Conservation (phyloP, 2,113 vertebrate genomes). For the Terrapene triunguis region DNA sequence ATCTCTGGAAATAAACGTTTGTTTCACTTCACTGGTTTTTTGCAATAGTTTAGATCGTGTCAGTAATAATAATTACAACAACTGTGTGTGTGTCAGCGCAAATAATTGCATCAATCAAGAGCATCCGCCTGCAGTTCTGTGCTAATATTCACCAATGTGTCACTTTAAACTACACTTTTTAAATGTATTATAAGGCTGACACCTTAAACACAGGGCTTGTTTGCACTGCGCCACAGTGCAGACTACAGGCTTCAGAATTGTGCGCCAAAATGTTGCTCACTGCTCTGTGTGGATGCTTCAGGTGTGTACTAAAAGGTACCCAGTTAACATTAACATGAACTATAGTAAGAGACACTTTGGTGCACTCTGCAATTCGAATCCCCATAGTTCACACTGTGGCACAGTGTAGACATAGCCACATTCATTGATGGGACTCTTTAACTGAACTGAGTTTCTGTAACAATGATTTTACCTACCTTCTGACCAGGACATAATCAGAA, state of each 20-base stretch:
- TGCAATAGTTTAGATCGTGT: conserved; percentile 57
- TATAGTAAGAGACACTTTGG: not conserved
- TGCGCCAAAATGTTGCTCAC: not conserved
- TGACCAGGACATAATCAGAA: conserved; percentile 68
- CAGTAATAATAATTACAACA: conserved; percentile 58
- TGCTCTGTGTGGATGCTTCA: not conserved
- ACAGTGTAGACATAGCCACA: not conserved
- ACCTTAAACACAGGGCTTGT: conserved; percentile 39
- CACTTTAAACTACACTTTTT: conserved; percentile 61
- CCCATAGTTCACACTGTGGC: not conserved
- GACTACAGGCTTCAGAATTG: not conserved
- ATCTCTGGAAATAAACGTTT: conserved; percentile 63
- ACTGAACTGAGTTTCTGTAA: conserved; percentile 72
- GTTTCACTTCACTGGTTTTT: conserved; percentile 62
- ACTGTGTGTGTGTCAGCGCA: conserved; percentile 67
- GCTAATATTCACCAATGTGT: conserved; percentile 69
- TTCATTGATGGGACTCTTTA: conserved; percentile 57
- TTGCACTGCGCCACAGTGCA: not conserved
- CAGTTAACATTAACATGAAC: not conserved
- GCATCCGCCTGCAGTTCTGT: conserved; percentile 71
- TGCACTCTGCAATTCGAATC: not conserved
- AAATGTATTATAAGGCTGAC: conserved; percentile 64
- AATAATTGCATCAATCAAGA: conserved; percentile 66
- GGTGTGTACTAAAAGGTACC: not conserved
- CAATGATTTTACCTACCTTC: conserved; percentile 73